Evolutionary conservation across 2,797 vertebrate species (phyloP).

Genomic region (Crenuchus spilurus): DNA sequence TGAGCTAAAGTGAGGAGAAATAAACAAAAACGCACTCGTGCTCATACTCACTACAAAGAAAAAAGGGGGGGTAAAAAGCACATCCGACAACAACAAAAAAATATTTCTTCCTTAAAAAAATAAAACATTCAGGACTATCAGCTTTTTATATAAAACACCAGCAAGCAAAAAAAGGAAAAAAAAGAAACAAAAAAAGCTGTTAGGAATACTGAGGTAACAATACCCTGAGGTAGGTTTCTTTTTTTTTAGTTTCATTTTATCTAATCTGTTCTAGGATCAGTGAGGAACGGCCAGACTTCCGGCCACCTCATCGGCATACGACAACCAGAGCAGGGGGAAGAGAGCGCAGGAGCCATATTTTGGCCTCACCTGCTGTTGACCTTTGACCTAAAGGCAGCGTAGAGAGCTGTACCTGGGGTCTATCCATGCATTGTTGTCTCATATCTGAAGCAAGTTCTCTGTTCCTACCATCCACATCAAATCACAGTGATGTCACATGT

Average conservation of each 20-base stretch:
- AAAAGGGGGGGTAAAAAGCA: conserved; percentile 64
- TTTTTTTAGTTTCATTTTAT: conserved; percentile 72
- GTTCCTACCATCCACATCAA: neutral
- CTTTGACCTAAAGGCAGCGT: conserved; percentile 63
- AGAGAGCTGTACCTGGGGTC: conserved; percentile 13
- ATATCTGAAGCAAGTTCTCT: too few relatives aligned
- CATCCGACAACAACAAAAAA: conserved; percentile 82
- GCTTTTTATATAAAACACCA: conserved; percentile 97
- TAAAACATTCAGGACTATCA: conserved; percentile 97
- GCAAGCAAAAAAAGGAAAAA: conserved; percentile 82
- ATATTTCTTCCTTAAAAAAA: conserved; percentile 93
- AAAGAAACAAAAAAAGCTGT: conserved; percentile 67
- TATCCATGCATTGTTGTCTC: neutral
- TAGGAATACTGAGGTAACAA: conserved; percentile 94
- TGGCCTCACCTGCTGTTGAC: conserved; percentile 62
- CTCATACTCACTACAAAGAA: conserved; percentile 44
- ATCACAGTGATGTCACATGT: neutral
- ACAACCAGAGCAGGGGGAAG: conserved; percentile 72
- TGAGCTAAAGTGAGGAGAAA: conserved; percentile 64
- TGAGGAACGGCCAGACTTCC: conserved; percentile 65
- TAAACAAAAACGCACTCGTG: neutral
- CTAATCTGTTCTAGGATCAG: conserved; percentile 80
- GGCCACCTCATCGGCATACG: conserved; percentile 76
- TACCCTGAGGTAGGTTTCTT: conserved; percentile 93
- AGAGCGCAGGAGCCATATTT: conserved; percentile 67